Conservation (phyloP, 1,140 invertebrate species). For the Phymastichus coffea region DNA sequence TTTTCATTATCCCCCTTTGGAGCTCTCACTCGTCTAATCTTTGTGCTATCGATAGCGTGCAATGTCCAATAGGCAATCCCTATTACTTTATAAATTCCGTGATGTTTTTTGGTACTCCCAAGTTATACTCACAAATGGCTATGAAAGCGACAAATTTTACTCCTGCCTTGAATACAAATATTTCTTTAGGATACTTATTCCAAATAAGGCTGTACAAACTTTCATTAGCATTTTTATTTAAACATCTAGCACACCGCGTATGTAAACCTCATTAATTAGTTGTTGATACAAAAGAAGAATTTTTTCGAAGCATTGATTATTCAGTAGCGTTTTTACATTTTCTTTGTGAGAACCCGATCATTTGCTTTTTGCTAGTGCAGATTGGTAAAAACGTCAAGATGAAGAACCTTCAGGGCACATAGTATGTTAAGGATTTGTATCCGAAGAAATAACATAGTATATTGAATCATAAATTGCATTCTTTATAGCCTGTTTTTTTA, state of each 20-base stretch:
- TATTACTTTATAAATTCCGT: too few species aligned
- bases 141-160: conserved; percentile 17
- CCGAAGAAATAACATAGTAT: conserved; percentile 28
- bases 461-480: conserved; percentile 34
- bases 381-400: conserved; percentile 19
- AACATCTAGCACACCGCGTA: conserved; percentile 13
- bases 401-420: conserved; percentile 26
- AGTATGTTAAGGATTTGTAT: conserved; percentile 28
- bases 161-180: conserved; percentile 11
- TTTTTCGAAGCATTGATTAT: neutral
- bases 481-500: too few species aligned
- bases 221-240: conserved; percentile 29
- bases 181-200: conserved; percentile 26
- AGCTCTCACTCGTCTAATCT: too few species aligned
- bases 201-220: conserved; percentile 25
- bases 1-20: too few species aligned
- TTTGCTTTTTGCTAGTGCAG: neutral
- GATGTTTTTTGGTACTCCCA: too few species aligned
- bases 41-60: too few species aligned
- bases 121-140: conserved; percentile 18
- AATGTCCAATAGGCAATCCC: too few species aligned
- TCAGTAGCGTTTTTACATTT: neutral
- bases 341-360: neutral
- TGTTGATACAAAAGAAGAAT: conserved; percentile 19
- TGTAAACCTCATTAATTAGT: conserved; percentile 11